Percentiles rank a stretch among this genome's conserved stretches.
Conservation (phyloP, 2,797 vertebrate genomes). For the Synaphobranchus kaupii region DNA sequence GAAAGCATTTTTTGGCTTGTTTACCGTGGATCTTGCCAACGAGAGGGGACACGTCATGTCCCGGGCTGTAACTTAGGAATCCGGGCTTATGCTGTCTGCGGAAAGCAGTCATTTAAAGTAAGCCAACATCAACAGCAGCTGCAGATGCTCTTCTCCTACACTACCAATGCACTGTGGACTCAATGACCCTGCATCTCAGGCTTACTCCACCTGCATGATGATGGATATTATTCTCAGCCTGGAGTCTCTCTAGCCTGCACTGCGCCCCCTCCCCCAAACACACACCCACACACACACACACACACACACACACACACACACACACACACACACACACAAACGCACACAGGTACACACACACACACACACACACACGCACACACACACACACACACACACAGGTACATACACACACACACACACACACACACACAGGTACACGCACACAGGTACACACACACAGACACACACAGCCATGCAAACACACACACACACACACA, state of each 20-base stretch:
- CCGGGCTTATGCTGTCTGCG: not conserved
- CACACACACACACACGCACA: not conserved
- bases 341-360: not conserved
- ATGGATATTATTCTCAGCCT: not conserved
- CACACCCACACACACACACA: not conserved
- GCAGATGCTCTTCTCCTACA: too few relatives aligned
- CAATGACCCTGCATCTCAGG: constrained; percentile 9
- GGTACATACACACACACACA: not conserved
- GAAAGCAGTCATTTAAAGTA: constrained; percentile 6
- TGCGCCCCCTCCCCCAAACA: not conserved
- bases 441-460: not conserved
- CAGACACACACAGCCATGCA: not conserved
- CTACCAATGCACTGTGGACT: not conserved
- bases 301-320: not conserved
- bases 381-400: not conserved
- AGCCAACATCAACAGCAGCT: not conserved
- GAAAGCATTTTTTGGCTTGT: not conserved
- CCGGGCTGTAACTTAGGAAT: not conserved
- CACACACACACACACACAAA: not conserved
- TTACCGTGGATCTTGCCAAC: not conserved
- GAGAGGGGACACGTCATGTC: not conserved
- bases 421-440: not conserved
- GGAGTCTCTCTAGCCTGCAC: not conserved
- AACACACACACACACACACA: not conserved
- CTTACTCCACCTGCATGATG: not conserved